phyloP scores from a whole-genome alignment of 2,113 vertebrate genomes.

The Gallinago jamesoni region DNA sequence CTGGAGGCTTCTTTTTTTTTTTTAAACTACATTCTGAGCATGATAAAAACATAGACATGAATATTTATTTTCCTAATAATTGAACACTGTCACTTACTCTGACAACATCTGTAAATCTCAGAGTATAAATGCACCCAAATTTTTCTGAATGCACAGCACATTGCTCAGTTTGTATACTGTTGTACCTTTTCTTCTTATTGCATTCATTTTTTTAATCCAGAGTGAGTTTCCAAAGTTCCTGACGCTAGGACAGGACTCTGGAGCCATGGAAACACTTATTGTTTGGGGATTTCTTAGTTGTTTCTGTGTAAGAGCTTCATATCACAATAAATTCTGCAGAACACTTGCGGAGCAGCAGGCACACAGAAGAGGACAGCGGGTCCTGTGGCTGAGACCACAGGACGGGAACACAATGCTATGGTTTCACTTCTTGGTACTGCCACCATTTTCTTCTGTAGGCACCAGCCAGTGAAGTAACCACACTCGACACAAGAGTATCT shows the following conservation, averaged over 20 bases:
- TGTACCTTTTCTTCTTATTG: neutral
- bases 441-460: neutral
- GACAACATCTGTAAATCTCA: neutral
- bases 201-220: neutral
- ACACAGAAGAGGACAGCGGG: neutral
- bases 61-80: neutral
- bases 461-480: neutral
- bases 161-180: neutral
- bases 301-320: neutral
- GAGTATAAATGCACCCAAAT: neutral
- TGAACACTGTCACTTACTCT: neutral
- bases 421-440: neutral
- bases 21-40: neutral
- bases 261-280: neutral
- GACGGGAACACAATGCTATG: fast-evolving
- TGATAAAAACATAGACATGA: neutral
- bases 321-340: neutral
- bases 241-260: neutral
- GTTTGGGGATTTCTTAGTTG: neutral
- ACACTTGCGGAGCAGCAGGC: neutral
- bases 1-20: neutral
- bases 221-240: neutral
- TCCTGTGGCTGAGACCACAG: neutral
- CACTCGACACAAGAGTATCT: neutral
- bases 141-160: neutral